A percentile compares a stretch with the other conserved stretches of the same genome.
These are phyloP conservation scores for Furcula furcula DNA, from an alignment of 2,888 invertebrate species.

Conservation along the genomic window DNA sequence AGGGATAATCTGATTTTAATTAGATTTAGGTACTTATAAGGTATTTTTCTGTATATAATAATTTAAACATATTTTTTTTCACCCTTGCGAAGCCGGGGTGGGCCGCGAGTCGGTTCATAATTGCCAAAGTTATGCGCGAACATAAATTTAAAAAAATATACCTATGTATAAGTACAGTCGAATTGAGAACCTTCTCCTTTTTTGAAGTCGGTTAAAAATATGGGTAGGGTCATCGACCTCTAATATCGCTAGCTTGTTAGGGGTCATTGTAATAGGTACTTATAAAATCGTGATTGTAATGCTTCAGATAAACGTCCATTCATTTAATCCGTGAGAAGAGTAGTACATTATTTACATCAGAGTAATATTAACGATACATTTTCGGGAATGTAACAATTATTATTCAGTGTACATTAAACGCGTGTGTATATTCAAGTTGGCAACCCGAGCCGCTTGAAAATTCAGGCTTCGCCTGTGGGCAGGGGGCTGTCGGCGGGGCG, in stretches of 20 bases:
- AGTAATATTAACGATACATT: constrained; percentile 20
- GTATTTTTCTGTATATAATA: neutral
- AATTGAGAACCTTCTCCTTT: too few species aligned
- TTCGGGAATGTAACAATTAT: constrained; percentile 36
- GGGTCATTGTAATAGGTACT: too few species aligned
- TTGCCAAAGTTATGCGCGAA: too few species aligned
- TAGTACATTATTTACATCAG: neutral
- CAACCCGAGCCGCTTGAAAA: constrained; percentile 66
- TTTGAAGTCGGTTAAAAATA: too few species aligned
- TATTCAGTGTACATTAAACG: constrained; percentile 37
- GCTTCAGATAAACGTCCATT: too few species aligned
- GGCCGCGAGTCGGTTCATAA: neutral
- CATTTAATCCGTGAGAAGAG: neutral
- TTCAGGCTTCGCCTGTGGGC: constrained; percentile 59
- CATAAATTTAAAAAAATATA: too few species aligned
- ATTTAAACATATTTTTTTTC: neutral
- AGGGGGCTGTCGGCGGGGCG: constrained; percentile 24
- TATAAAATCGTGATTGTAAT: too few species aligned
- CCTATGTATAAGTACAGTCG: too few species aligned
- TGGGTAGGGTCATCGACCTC: too few species aligned
- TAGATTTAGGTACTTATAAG: neutral
- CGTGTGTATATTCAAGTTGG: constrained; percentile 39
- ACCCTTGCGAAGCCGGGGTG: neutral
- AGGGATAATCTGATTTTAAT: too few species aligned
- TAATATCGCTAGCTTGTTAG: too few species aligned